phyloP scores from a whole-genome alignment of 1,140 invertebrate species.

The Bombus confusus region DNA sequence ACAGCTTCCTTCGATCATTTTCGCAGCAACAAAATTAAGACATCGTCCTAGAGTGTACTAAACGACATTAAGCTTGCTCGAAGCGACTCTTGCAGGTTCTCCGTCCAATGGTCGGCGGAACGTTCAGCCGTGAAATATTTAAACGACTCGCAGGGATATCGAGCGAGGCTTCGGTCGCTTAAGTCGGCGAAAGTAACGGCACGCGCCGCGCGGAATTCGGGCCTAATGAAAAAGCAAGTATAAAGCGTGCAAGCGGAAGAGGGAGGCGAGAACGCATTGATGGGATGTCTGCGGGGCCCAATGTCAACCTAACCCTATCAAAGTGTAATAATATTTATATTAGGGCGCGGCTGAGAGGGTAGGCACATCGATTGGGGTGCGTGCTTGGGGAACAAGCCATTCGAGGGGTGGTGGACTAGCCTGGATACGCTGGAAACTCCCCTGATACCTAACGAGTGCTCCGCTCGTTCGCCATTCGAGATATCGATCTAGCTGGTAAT shows the following conservation, averaged over 20 bases:
- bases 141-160: slow-evolving; percentile 20
- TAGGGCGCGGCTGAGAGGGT: slow-evolving; percentile 78
- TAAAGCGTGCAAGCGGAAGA: slow-evolving; percentile 36
- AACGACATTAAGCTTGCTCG: neutral
- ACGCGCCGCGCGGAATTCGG: slow-evolving; percentile 72
- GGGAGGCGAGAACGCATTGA: slow-evolving; percentile 63
- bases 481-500: slow-evolving; percentile 66
- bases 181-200: slow-evolving; percentile 64
- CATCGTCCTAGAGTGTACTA: too few species aligned
- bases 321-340: slow-evolving; percentile 83
- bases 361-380: slow-evolving; percentile 68
- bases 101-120: neutral
- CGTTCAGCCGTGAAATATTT: slow-evolving; percentile 17
- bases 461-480: slow-evolving; percentile 32
- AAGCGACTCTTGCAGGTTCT: neutral
- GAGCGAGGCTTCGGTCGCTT: neutral
- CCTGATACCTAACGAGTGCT: slow-evolving; percentile 33
- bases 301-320: slow-evolving; percentile 82
- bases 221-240: slow-evolving; percentile 76
- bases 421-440: slow-evolving; percentile 70
- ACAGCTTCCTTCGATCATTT: too few species aligned
- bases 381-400: slow-evolving; percentile 54
- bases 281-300: slow-evolving; percentile 66
- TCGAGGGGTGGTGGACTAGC: slow-evolving; percentile 57
- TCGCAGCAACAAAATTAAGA: too few species aligned